Conservation (phyloP, 2,888 invertebrate genomes). For the Lithophane leautieri region DNA sequence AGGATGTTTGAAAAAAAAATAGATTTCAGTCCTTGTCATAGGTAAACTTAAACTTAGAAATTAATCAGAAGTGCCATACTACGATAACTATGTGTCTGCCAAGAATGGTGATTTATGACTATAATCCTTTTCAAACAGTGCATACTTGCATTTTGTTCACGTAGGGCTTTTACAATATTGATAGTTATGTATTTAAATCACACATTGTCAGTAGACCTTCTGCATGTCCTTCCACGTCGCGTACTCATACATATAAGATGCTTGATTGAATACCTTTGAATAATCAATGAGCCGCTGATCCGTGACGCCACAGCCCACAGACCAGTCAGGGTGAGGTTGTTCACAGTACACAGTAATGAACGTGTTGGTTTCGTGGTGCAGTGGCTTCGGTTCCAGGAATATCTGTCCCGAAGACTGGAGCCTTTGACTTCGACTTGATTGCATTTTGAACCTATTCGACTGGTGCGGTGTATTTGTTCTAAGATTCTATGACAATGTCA, state of each 20-base stretch:
- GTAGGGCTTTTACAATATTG: not conserved
- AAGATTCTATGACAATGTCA: not conserved
- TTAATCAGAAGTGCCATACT: too few relatives aligned
- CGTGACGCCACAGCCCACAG: slow-evolving; percentile 24
- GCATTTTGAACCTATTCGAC: slow-evolving; percentile 7
- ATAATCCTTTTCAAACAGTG: not conserved
- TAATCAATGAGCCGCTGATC: slow-evolving; percentile 54
- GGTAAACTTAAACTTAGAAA: too few relatives aligned
- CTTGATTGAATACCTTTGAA: slow-evolving; percentile 53
- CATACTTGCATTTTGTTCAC: not conserved
- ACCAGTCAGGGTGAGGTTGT: not conserved
- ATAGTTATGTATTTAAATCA: not conserved
- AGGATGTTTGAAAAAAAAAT: not conserved
- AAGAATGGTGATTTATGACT: not conserved
- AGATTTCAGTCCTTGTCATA: too few relatives aligned
- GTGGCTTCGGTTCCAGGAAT: not conserved
- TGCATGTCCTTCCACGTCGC: not conserved
- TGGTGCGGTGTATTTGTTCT: not conserved
- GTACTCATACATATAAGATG: slow-evolving; percentile 26
- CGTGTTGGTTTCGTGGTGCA: not conserved
- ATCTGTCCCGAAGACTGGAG: not conserved
- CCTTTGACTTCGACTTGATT: slow-evolving; percentile 13
- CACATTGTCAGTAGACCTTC: slow-evolving; percentile 10
- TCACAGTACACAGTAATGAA: slow-evolving; percentile 12
- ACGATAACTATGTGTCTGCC: not conserved